Evolutionary conservation across 2,888 invertebrate genomes (phyloP).

Genomic region (Lasioglossum pauxillum): DNA sequence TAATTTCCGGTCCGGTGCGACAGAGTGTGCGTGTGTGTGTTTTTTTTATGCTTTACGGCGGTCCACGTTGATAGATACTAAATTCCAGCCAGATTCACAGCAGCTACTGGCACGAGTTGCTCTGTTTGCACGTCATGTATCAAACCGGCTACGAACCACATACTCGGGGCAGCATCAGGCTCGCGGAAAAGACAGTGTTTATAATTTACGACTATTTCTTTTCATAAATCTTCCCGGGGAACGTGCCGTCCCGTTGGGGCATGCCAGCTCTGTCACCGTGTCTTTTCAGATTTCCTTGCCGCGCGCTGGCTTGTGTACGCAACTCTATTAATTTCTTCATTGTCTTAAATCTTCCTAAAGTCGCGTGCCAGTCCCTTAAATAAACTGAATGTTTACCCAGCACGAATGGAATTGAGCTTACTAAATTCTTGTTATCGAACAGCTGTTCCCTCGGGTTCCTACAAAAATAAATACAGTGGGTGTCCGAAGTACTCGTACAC

Average conservation of each 20-base stretch:
- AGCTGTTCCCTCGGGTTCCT: background rate
- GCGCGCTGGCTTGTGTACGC: background rate
- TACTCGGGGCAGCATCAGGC: conserved; percentile 38
- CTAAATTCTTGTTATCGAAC: background rate
- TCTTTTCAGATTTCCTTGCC: conserved; percentile 50
- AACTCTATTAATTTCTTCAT: background rate
- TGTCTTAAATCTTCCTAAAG: background rate
- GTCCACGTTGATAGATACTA: conserved; percentile 67
- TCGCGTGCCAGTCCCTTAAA: background rate
- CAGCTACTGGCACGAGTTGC: conserved; percentile 16
- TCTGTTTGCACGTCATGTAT: conserved; percentile 62
- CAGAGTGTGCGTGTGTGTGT: conserved; percentile 53
- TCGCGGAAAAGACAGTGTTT: conserved; percentile 60
- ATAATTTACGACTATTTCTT: conserved; percentile 76
- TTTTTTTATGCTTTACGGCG: conserved; percentile 66
- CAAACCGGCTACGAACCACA: conserved; percentile 50
- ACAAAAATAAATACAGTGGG: background rate
- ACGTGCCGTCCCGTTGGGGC: conserved; percentile 56
- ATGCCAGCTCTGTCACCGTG: conserved; percentile 53
- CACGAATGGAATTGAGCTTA: background rate
- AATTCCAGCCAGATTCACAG: conserved; percentile 55
- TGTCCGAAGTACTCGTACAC: too few relatives aligned
- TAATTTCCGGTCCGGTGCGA: conserved; percentile 61
- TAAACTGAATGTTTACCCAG: background rate
- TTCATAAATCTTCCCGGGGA: conserved; percentile 71